Percentiles rank a stretch among this genome's conserved stretches.
Evolutionary conservation across 2,113 vertebrate genomes (phyloP).

Genomic region (human (Homo sapiens)): GRCh38 chr5:173482001-173482500

Average conservation of each 20-base stretch:
- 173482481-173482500: not conserved
- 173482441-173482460: not conserved
- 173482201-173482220: not conserved
- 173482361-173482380: not conserved
- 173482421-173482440: not conserved
- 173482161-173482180: not conserved
- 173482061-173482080: accelerated
- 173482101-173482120: not conserved
- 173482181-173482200: not conserved
- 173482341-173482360: not conserved
- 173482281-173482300: not conserved
- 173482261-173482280: accelerated
- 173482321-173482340: not conserved
- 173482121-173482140: not conserved
- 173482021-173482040: not conserved
- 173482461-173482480: not conserved
- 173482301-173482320: not conserved
- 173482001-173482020: not conserved
- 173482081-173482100: not conserved
- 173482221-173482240: not conserved
- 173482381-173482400: not conserved
- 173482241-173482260: not conserved
- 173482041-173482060: not conserved
- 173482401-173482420: not conserved
- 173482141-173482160: not conserved